Conservation (phyloP, 1,140 invertebrate genomes). For the Papilio glaucus region DNA sequence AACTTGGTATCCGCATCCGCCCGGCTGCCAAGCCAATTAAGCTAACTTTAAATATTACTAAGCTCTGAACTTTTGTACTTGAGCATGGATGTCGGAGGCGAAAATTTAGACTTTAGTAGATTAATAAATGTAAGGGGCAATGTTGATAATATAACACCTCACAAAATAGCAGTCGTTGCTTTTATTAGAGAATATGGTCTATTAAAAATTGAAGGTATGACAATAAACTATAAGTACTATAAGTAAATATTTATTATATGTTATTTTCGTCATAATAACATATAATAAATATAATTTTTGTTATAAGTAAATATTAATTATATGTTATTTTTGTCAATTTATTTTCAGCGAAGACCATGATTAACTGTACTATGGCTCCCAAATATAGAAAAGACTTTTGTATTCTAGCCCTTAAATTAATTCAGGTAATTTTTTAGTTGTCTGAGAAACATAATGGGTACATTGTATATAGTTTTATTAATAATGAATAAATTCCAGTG, state of each 20-base stretch:
- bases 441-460: constrained; percentile 2
- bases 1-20: not conserved
- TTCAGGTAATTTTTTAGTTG: constrained; percentile 63
- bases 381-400: constrained; percentile 83
- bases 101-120: constrained; percentile 71
- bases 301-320: not conserved
- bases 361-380: constrained; percentile 71
- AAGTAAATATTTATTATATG: constrained; percentile 13
- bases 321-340: constrained; percentile 22
- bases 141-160: constrained; percentile 81
- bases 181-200: constrained; percentile 81
- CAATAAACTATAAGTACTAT: not conserved
- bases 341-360: constrained; percentile 73
- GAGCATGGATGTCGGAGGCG: constrained; percentile 61
- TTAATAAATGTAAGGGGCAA: constrained; percentile 68
- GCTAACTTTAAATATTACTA: no score
- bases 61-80: not conserved
- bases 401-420: constrained; percentile 79
- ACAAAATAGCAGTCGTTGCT: constrained; percentile 81
- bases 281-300: not conserved
- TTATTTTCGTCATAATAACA: no score
- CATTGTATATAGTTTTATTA: constrained; percentile 2
- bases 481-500: constrained; percentile 60
- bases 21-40: no score
- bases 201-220: constrained; percentile 73